These are phyloP conservation scores for Lasioglossum marginatum DNA, from an alignment of 2,888 invertebrate species.

Conservation along the genomic window DNA sequence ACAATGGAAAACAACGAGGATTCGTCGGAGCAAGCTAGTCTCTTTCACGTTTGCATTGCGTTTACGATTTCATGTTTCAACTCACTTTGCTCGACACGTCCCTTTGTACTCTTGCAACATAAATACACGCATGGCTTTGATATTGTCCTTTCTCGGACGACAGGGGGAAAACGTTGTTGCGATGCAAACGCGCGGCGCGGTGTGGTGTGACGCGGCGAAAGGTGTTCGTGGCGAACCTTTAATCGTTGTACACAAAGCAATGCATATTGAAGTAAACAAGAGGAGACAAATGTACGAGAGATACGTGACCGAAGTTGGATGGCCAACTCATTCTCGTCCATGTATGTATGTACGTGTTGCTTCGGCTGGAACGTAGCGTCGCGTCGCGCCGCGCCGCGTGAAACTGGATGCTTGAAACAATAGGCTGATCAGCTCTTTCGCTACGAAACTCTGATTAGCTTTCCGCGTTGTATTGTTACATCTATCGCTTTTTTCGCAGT, in stretches of 20 bases:
- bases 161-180: background rate
- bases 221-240: conserved; percentile 22
- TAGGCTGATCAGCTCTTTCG: conserved; percentile 14
- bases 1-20: background rate
- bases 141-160: background rate
- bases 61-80: background rate
- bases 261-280: conserved; percentile 21
- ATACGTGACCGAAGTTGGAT: conserved; percentile 37
- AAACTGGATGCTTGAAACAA: conserved; percentile 5
- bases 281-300: conserved; percentile 11
- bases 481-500: background rate
- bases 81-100: background rate
- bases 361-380: background rate
- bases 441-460: background rate
- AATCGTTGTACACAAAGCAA: conserved; percentile 28
- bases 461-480: background rate
- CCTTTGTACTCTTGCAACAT: conserved; percentile 3
- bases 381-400: background rate
- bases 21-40: background rate
- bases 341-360: background rate
- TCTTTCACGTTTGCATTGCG: background rate
- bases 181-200: conserved; percentile 1
- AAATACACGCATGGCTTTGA: conserved; percentile 25
- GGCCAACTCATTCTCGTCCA: conserved; percentile 9
- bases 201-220: background rate